Evolutionary conservation across 2,113 vertebrate species (phyloP).

Genomic region (Caranx ignobilis): DNA sequence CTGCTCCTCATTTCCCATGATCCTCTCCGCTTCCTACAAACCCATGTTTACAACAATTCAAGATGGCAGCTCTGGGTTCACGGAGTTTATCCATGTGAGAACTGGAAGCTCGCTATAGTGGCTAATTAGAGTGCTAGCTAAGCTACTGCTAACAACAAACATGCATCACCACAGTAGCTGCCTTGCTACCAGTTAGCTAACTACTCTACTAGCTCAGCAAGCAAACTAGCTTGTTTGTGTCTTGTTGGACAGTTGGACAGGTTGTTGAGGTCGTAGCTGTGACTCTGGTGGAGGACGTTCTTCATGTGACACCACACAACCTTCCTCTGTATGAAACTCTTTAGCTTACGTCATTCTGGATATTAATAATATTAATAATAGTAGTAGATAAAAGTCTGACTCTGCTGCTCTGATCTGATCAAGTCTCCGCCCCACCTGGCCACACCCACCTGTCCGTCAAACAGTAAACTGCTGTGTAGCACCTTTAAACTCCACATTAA

Average conservation of each 20-base stretch:
- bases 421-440: neutral
- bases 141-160: neutral
- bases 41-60: neutral
- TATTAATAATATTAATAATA: too few relatives aligned
- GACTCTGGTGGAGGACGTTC: too few relatives aligned
- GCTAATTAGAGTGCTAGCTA: too few relatives aligned
- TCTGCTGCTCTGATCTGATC: too few relatives aligned
- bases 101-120: too few relatives aligned
- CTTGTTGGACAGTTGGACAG: too few relatives aligned
- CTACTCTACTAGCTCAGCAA: too few relatives aligned
- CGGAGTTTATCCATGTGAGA: neutral
- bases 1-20: neutral
- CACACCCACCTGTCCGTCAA: neutral
- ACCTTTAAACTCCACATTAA: slow-evolving; percentile 58
- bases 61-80: neutral
- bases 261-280: too few relatives aligned
- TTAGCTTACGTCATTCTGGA: too few relatives aligned
- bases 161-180: neutral
- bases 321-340: too few relatives aligned
- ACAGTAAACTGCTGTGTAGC: slow-evolving; percentile 19
- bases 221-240: neutral
- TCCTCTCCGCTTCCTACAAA: neutral
- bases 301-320: too few relatives aligned
- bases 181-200: neutral
- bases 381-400: too few relatives aligned